phyloP scores from a whole-genome alignment of 1,140 invertebrate species.

The Pseudomyrmex dendroicus region DNA sequence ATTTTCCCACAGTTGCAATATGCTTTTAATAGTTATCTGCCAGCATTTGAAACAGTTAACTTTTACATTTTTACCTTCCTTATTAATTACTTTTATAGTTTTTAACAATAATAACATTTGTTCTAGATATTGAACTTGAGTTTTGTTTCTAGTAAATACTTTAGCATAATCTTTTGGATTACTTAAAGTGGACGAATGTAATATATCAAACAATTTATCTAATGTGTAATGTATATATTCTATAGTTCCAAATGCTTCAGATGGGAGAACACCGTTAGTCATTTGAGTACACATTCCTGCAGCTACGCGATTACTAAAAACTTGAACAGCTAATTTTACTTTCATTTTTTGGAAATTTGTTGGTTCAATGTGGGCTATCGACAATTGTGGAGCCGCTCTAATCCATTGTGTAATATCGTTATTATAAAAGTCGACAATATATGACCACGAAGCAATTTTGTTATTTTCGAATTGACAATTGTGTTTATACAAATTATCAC shows the following conservation, averaged over 20 bases:
- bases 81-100: background rate
- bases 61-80: background rate
- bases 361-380: background rate
- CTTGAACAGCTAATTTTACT: conserved; percentile 7
- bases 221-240: conserved; percentile 13
- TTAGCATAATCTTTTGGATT: background rate
- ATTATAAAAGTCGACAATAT: conserved; percentile 3
- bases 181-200: background rate
- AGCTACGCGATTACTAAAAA: conserved; percentile 8
- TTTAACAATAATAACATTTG: background rate
- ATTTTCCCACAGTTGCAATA: background rate
- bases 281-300: conserved; percentile 12
- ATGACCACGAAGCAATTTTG: background rate
- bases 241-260: conserved; percentile 6
- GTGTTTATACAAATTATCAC: background rate
- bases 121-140: background rate
- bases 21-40: conserved; percentile 3
- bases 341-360: conserved; percentile 4
- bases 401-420: conserved; percentile 1
- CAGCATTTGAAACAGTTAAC: conserved; percentile 19
- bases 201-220: conserved; percentile 32
- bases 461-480: background rate
- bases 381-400: background rate
- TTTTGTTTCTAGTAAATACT: conserved; percentile 1
- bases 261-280: background rate